Base-by-base conservation (phyloP, 2,888 invertebrate genomes). In the Galerucella nymphaeae region DNA sequence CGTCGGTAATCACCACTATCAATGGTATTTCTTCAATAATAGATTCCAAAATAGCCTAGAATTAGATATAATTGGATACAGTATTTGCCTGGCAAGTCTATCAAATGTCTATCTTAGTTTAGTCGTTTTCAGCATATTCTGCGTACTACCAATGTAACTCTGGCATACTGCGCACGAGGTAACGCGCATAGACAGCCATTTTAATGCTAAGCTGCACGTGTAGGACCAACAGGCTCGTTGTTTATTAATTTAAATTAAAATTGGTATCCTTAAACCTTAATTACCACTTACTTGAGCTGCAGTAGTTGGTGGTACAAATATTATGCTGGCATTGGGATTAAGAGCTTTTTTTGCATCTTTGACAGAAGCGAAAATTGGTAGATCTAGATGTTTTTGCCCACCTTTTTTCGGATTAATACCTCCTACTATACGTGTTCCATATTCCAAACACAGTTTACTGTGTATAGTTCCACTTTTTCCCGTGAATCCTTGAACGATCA, bases 351-450 rank as follows among this genome's bases (percentile, higher is more conserved):
- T 90, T 1, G 94, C 94, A 89, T 90, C 90, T 82, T 86, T 87
- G 0, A 94, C 93, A 65, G 89, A 86, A 55, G 87, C 86, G 76
- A 89, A 89, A 4, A 89, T 88, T 18, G 96, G 96, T 72, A 92
- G 88, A 75, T 92, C 93, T 71, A 96, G 88, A 87, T 97, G 96
- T 71, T 89, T 90, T 76, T 90, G 89, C 45, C 96, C 96, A 58
- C 93, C 96, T 87, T 96, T 97, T 72, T 93, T 94, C 13, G 93
- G 93, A 65, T 89, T 91, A 61, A 91, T 90, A 74, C 93, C 96
- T 72, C 96, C 97, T 68, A 96, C 96, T 80, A 97, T 87, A 78
- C 91, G 90, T 0, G 94, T 93, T 63, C 94, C 94, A 89, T 95
- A 95, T 78, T 93, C 93, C 66, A 96, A 88, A 41, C 94, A 92